Conservation (phyloP, 2,113 vertebrate genomes). For the Carassius auratus region DNA sequence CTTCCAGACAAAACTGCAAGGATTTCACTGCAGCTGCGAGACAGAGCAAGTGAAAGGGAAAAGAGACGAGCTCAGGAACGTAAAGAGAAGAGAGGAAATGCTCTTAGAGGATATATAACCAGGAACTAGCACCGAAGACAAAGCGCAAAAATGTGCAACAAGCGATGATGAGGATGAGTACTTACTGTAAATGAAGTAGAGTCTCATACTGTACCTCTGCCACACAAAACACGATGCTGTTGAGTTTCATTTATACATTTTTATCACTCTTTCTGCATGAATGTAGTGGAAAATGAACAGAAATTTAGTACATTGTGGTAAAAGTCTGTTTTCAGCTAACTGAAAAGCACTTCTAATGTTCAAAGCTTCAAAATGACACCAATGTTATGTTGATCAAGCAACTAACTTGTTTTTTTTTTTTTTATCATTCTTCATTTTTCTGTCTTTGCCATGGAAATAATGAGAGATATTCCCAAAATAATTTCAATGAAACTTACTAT, state of each 20-base stretch:
- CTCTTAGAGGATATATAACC: constrained; percentile 23
- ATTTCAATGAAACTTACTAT: no score
- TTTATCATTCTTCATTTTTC: no score
- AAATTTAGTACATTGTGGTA: neutral
- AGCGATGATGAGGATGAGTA: neutral
- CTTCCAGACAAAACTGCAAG: constrained; percentile 41
- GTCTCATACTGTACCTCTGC: neutral
- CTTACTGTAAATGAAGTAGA: constrained; percentile 8
- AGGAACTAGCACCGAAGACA: neutral
- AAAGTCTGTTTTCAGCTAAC: neutral
- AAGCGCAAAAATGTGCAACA: neutral
- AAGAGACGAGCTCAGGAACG: constrained; percentile 22
- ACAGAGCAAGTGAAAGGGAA: constrained; percentile 3
- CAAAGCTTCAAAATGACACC: neutral
- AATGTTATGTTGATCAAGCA: no score
- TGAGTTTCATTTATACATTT: neutral
- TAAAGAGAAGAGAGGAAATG: constrained; percentile 6
- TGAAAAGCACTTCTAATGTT: neutral
- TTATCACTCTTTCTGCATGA: neutral
- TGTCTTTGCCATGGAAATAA: neutral
- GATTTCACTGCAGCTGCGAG: constrained; percentile 45
- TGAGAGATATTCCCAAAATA: neutral
- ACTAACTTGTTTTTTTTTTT: no score
- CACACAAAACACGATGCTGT: neutral
- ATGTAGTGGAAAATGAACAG: neutral